These are phyloP conservation scores for Metopia argyrocephala DNA, from an alignment of 2,888 invertebrate genomes.

Conservation along the genomic window DNA sequence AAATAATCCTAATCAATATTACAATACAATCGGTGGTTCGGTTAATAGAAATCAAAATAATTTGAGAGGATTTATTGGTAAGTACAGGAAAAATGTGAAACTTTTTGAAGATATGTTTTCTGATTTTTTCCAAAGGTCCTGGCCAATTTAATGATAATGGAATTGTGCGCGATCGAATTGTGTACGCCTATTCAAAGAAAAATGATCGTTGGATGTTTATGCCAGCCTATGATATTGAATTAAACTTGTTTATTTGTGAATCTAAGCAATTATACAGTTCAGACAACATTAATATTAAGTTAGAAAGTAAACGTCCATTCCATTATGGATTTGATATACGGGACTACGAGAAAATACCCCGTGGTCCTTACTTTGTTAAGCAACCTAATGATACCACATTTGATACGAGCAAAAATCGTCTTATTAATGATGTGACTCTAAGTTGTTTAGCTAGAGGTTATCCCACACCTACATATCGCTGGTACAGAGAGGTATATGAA, in stretches of 20 bases:
- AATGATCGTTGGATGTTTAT: constrained; percentile 91
- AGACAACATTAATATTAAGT: constrained; percentile 85
- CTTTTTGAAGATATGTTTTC: not conserved
- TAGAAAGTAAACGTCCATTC: constrained; percentile 88
- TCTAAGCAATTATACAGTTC: constrained; percentile 74
- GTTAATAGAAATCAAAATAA: constrained; percentile 72
- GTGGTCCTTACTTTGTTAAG: constrained; percentile 92
- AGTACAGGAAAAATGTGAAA: constrained; percentile 19
- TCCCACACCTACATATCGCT: constrained; percentile 92
- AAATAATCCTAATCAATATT: constrained; percentile 71
- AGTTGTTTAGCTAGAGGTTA: constrained; percentile 92
- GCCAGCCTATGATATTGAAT: constrained; percentile 87
- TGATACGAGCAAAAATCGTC: constrained; percentile 86
- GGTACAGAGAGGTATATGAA: constrained; percentile 93
- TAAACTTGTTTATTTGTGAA: constrained; percentile 92
- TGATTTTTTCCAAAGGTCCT: constrained; percentile 63
- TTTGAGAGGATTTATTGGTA: constrained; percentile 72
- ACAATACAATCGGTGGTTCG: constrained; percentile 69
- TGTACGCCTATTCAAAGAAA: constrained; percentile 86
- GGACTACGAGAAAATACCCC: constrained; percentile 89
- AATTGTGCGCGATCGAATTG: constrained; percentile 85
- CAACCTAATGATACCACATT: constrained; percentile 91
- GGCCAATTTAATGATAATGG: constrained; percentile 71
- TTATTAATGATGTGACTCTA: constrained; percentile 86
- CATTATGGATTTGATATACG: constrained; percentile 91